Conservation (phyloP, 2,888 invertebrate genomes). For the Luperina nickerlii region DNA sequence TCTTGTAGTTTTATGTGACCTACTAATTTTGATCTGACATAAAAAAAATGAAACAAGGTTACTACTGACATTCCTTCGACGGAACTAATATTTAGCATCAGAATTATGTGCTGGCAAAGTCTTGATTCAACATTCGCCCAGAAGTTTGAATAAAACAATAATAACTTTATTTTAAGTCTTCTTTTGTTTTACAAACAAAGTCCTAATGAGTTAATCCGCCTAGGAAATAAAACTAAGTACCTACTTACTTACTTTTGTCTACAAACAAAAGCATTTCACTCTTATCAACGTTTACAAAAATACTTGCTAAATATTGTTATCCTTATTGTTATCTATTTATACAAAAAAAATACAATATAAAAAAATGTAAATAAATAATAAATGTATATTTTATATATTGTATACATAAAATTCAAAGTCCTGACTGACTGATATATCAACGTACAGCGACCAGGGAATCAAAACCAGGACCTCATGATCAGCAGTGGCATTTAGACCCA, state of each 20-base stretch:
- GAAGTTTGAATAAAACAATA: constrained; percentile 9
- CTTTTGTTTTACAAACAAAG: constrained; percentile 34
- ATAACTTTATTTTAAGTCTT: constrained; percentile 1
- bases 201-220: constrained; percentile 20
- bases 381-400: no score
- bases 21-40: constrained; percentile 49
- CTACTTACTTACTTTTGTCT: neutral
- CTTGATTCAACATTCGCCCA: constrained; percentile 1
- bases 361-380: no score
- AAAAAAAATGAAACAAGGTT: constrained; percentile 50
- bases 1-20: constrained; percentile 66
- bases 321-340: neutral
- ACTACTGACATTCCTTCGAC: constrained; percentile 31
- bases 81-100: constrained; percentile 30
- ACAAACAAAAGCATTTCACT: constrained; percentile 19
- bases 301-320: neutral
- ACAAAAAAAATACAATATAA: no score
- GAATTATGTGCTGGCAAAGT: neutral
- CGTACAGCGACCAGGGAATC: neutral
- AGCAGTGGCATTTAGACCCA: neutral
- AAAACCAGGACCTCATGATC: neutral
- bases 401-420: no score
- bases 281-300: constrained; percentile 34
- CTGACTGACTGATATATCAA: no score
- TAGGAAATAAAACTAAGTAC: neutral